Evolutionary conservation across 1,140 invertebrate genomes (phyloP).

Genomic region (Tribolium castaneum): DNA sequence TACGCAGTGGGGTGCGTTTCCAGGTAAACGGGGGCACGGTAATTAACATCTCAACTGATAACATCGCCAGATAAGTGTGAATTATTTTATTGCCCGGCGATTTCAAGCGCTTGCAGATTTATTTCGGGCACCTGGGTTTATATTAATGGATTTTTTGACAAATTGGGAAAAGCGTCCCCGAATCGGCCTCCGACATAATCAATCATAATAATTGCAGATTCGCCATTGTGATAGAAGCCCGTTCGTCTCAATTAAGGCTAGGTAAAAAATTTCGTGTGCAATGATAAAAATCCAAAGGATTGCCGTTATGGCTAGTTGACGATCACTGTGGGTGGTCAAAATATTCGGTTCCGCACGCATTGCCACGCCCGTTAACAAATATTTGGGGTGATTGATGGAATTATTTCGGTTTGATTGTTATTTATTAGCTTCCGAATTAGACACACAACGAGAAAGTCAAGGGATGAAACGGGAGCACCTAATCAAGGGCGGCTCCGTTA

Average conservation of each 20-base stretch:
- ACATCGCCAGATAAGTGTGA: background rate
- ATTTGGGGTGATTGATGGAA: constrained; percentile 29
- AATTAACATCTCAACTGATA: background rate
- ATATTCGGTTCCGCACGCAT: constrained; percentile 27
- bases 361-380: constrained; percentile 17
- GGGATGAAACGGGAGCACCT: background rate
- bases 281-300: constrained; percentile 8
- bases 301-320: constrained; percentile 10
- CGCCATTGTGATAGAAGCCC: background rate
- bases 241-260: background rate
- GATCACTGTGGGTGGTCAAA: constrained; percentile 17
- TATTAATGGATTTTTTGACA: constrained; percentile 1
- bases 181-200: background rate
- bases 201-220: background rate
- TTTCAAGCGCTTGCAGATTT: background rate
- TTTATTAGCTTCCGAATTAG: constrained; percentile 33
- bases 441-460: constrained; percentile 1
- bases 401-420: constrained; percentile 22
- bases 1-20: background rate
- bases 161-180: background rate
- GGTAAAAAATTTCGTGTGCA: background rate
- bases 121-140: background rate
- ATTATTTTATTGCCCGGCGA: background rate
- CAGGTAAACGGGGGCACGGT: background rate
- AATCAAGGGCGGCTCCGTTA: background rate